Evolutionary conservation across 35 echinoderm and acorn worm genomes (phyloP), one percentile per base, ranked within the genome.

Genomic region (Ophiothrix spiculata): DNA sequence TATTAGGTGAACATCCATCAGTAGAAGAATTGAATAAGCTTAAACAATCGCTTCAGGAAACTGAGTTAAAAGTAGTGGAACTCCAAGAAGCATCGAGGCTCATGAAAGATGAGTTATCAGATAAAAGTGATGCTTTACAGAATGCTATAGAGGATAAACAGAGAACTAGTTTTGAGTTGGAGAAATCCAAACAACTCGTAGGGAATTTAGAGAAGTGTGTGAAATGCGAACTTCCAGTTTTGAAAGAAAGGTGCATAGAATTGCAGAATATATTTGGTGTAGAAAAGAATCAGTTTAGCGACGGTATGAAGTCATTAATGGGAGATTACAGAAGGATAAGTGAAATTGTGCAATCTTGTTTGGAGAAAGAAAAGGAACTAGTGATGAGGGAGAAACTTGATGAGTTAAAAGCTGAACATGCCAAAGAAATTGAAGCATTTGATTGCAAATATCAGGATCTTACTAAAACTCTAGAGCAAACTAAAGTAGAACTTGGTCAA

Each of bases 101-200:
- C 4, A 69, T 69, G 3, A 25, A 12, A n/a, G 60, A 69, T 69
- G 60, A 69, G 29, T 12, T 69, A 25, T 69, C 29, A n/a, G 60
- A 39, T 19, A 88, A 84, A 39, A 87, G 84, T 33, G 41, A 79
- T 3, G 64, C 80, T 17, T 39, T 93, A n/a, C 38, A 76, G 37
- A 84, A 82, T 36, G 90, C 90, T 37, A 39, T 90, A 39, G 83
- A 75, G 14, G 78, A 94, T 33, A 80, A 79, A 75, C 86, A 93
- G 38, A 77, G 56, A 17, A 88, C 78, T 15, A 88, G 37, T 77
- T 36, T 64, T 11, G 79, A 82, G 16, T 37, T 81, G 38, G 87
- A 89, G 79, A 79, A 89, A 89, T 82, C 60, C 12, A 15, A 89
- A 39, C 64, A 74, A 60, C 10, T 82, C 14, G 78, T 80, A 35